Conservation (phyloP, 64 coral and sea anemone genomes). For the Montipora sp. region DNA sequence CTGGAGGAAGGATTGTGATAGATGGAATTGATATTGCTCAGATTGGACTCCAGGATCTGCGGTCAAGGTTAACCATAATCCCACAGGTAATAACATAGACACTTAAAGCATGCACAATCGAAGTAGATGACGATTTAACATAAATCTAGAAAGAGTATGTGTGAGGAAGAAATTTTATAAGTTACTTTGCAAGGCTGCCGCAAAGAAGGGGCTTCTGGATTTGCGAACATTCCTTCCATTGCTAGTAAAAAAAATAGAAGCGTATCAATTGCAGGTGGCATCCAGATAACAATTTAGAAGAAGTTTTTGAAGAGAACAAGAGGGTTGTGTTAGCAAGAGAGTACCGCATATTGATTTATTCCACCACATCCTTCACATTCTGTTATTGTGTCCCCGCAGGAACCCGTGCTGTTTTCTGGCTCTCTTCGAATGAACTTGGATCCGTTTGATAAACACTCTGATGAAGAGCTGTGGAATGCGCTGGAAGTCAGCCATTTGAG, state of each 20-base stretch:
- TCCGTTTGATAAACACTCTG: slow-evolving; percentile 78
- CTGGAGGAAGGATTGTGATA: slow-evolving; percentile 71
- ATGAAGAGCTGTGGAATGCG: slow-evolving; percentile 80
- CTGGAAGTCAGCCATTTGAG: slow-evolving; percentile 87
- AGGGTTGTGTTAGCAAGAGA: too few species aligned
- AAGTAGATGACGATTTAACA: too few species aligned
- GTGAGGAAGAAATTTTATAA: too few species aligned
- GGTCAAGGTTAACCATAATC: slow-evolving; percentile 80
- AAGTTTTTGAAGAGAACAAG: too few species aligned
- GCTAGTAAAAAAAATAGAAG: too few species aligned
- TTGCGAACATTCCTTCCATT: too few species aligned
- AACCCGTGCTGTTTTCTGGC: slow-evolving; percentile 89
- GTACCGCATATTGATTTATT: not conserved
- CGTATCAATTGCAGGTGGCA: too few species aligned
- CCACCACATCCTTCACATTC: not conserved
- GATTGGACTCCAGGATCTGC: slow-evolving; percentile 84
- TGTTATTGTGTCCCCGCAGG: slow-evolving; percentile 32
- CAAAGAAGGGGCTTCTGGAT: too few species aligned
- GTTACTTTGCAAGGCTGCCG: too few species aligned
- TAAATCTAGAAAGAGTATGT: too few species aligned
- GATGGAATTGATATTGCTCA: slow-evolving; percentile 81
- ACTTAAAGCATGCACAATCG: not conserved
- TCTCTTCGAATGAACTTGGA: slow-evolving; percentile 90
- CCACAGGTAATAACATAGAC: slow-evolving; percentile 70
- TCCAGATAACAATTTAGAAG: too few species aligned